Evolutionary conservation across 2,113 vertebrate species (phyloP), one percentile per base, ranked within the genome.

Genomic region (Notarius lentiginosus): DNA sequence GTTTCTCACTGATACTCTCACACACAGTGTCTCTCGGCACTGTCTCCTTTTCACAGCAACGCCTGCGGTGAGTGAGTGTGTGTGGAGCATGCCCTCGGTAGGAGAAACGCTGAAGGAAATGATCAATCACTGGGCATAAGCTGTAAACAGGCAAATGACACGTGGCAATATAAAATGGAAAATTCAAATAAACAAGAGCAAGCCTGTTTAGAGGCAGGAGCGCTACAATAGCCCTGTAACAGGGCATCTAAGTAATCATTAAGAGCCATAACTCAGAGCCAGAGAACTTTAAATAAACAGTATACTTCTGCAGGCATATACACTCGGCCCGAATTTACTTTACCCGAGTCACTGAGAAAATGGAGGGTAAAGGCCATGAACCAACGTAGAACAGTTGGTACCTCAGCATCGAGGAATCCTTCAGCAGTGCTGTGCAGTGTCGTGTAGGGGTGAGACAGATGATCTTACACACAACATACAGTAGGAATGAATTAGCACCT

Each of bases 101-200:
- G 80, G 76, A 84, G 77, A 87, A 84, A 88, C 80, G 87, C 41
- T 90, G 93, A 94, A 94, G 93, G 93, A 95, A 94, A 94, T 90
- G 84, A 95, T 95, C 92, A 93, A 95, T 95, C 94, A 94, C 89
- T 89, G 88, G 5, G 82, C 49, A 92, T 93, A 93, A 93, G 94
- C 94, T 95, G 91, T 95, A 95, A 96, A 95, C 95, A 95, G 89
- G 91, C 92, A 86, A 93, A 95, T 92, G 95, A 95, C 95, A 95
- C 76, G 85, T 92, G 92, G 94, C 94, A 95, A 95, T 95, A 95
- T 95, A 95, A 96, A 95, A 95, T 95, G 93, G 94, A 95, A 95
- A 95, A 94, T 94, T 96, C 92, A 96, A 96, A 95, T 96, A 96
- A 96, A 96, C 95, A 95, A 90, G 89, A 88, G 90, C 7, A 70